Evolutionary conservation across 2,797 vertebrate species (phyloP), one percentile per base, ranked within the genome.

Genomic region (Astyanax mexicanus): DNA sequence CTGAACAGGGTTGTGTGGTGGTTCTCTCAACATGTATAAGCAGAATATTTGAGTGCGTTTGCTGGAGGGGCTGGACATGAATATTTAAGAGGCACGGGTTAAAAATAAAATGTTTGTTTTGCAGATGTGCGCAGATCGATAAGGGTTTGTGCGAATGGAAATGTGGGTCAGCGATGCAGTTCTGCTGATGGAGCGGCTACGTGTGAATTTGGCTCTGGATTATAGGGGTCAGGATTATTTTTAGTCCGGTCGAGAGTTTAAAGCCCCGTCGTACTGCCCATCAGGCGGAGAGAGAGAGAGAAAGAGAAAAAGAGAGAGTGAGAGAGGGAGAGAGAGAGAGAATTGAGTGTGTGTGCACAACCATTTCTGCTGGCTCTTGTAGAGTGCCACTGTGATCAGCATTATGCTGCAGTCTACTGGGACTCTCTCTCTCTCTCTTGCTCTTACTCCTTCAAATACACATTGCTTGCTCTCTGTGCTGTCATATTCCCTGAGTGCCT

Each of bases 211-310:
- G 58, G 47, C 19, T 47, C 62, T 19, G 62, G 78, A 55, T 74
- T 81, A 81, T 80, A 80, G 74, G 78, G 73, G 69, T 74, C 32
- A 65, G 72, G 35, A 77, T 76, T 84, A 76, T 85, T 83, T 83
- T 81, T 80, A 78, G 77, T 76, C 64, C 27, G 29, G 67, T 51
- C 40, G 35, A 58, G 54, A 60, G 72, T 81, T 69, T 70, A 78
- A 86, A 81, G 75, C 77, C 69, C 77, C 45, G 75, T 66, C 61
- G 66, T 51, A 52, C 25, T 77, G 49, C 58, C 47, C 47, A 49
- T 19, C 47, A 49, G 47, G 47, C 47, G 49, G 7, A 9, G n/a
- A 72, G n/a, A n/a, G n/a, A 38, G 49, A 58, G 10, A 21, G n/a
- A n/a, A n/a, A 38, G 49, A 58, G 10, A 21, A n/a, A n/a, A n/a